Evolutionary conservation across 2,888 invertebrate genomes (phyloP).

Genomic region (Boloria selene): DNA sequence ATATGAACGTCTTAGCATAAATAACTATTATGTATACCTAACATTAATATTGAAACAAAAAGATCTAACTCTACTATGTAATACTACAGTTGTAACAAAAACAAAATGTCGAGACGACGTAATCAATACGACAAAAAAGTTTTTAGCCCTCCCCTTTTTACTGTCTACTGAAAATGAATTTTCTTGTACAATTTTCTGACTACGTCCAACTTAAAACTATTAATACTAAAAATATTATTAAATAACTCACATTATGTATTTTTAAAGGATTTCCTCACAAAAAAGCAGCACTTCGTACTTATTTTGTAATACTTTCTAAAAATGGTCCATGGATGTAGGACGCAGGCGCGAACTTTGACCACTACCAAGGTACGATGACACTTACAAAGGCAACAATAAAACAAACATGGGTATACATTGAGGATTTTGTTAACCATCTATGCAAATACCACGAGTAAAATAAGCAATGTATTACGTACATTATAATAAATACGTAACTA

Average conservation of each 20-base stretch:
- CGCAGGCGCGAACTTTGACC: constrained; percentile 67
- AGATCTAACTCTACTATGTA: not conserved
- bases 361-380: constrained; percentile 49
- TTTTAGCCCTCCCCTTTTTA: not conserved
- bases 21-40: too few relatives aligned
- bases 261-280: constrained; percentile 55
- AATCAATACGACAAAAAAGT: constrained; percentile 19
- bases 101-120: constrained; percentile 16
- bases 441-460: constrained; percentile 15
- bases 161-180: not conserved
- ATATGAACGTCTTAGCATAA: too few relatives aligned
- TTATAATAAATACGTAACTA: not conserved
- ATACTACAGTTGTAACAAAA: not conserved
- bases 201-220: not conserved
- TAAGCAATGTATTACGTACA: constrained; percentile 47
- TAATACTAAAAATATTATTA: constrained; percentile 5
- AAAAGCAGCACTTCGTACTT: constrained; percentile 65
- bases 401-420: constrained; percentile 45
- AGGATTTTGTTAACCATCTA: constrained; percentile 24
- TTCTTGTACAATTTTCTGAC: not conserved
- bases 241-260: constrained; percentile 63
- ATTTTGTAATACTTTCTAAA: constrained; percentile 68
- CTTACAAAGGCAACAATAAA: constrained; percentile 1
- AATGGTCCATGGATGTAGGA: constrained; percentile 70
- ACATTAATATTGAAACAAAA: too few relatives aligned